Evolutionary conservation across 2,113 vertebrate species (phyloP).

Genomic region (Salvelinus alpinus): DNA sequence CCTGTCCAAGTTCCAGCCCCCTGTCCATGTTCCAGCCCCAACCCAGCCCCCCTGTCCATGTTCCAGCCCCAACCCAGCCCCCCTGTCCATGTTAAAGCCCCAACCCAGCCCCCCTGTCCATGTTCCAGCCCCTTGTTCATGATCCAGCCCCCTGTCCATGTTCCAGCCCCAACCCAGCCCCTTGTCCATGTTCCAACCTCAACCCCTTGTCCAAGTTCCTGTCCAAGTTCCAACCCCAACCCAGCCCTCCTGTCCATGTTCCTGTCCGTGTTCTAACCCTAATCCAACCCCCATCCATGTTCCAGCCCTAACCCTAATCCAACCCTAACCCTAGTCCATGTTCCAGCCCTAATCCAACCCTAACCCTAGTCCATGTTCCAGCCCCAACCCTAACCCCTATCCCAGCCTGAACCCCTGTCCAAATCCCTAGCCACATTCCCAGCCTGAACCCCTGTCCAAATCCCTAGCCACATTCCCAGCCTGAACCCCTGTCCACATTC

Average conservation of each 20-base stretch:
- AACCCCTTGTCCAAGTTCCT: too few species aligned
- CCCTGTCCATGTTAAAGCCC: not conserved
- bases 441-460: too few species aligned
- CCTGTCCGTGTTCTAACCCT: too few species aligned
- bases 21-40: not conserved
- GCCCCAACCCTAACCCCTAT: not conserved
- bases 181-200: too few species aligned
- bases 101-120: not conserved
- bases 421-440: not conserved
- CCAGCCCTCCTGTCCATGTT: too few species aligned
- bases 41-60: not conserved
- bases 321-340: not conserved
- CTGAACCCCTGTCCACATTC: not conserved
- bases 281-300: not conserved
- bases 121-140: too few species aligned
- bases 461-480: too few species aligned
- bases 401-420: not conserved
- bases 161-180: too few species aligned
- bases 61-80: too few species aligned
- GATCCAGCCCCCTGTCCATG: too few species aligned
- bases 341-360: not conserved
- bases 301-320: not conserved
- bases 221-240: too few species aligned
- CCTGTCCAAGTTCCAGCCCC: too few species aligned
- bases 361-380: not conserved